phyloP scores from a whole-genome alignment of 1,140 invertebrate genomes.

The Drosophila subpulchrella region DNA sequence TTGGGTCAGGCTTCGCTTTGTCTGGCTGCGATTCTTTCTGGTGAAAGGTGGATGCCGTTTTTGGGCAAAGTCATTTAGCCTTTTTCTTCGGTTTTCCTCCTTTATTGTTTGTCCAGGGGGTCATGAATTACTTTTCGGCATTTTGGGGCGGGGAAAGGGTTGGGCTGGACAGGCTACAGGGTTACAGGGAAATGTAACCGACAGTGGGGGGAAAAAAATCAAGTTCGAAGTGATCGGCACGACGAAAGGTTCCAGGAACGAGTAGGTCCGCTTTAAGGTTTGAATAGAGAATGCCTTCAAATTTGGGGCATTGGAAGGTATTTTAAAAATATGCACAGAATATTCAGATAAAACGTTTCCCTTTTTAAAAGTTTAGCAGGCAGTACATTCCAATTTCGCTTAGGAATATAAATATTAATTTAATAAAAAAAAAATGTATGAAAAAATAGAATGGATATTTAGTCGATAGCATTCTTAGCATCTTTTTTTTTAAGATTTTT shows the following conservation, averaged over 20 bases:
- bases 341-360: too few species aligned
- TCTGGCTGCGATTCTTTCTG: slow-evolving; percentile 43
- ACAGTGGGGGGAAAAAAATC: slow-evolving; percentile 3
- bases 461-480: too few species aligned
- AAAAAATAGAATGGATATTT: too few species aligned
- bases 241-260: not conserved
- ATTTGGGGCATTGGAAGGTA: not conserved
- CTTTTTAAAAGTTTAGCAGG: too few species aligned
- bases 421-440: too few species aligned
- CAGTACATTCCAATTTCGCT: too few species aligned
- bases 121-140: slow-evolving; percentile 50
- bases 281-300: not conserved
- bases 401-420: too few species aligned
- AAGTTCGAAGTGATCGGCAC: not conserved
- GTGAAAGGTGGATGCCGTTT: slow-evolving; percentile 45
- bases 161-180: not conserved
- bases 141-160: slow-evolving; percentile 4
- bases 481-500: too few species aligned
- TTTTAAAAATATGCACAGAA: not conserved
- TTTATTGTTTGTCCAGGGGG: slow-evolving; percentile 48
- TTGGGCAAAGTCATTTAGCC: slow-evolving; percentile 47
- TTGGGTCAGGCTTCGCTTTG: slow-evolving; percentile 56
- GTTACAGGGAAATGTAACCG: slow-evolving; percentile 7
- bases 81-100: slow-evolving; percentile 45
- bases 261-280: not conserved